Evolutionary conservation across 2,113 vertebrate genomes (phyloP).

Genomic region (Urocolius indicus): DNA sequence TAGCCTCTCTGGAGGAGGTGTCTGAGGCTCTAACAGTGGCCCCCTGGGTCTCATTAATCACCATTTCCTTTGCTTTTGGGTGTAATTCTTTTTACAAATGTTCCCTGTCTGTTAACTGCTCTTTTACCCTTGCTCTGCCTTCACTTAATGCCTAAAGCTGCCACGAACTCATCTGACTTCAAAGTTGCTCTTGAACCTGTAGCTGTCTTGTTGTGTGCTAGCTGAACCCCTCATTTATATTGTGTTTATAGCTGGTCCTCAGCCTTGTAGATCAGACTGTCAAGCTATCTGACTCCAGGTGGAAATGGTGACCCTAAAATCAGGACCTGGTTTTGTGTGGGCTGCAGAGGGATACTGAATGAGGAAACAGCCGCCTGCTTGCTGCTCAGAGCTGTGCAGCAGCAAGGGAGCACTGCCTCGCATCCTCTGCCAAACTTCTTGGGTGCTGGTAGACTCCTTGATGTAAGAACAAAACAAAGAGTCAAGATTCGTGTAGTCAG

Average conservation of each 20-base stretch:
- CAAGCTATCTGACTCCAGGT: background rate
- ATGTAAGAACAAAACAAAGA: background rate
- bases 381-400: background rate
- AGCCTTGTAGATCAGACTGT: background rate
- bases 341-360: background rate
- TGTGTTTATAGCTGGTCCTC: background rate
- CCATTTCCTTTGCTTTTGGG: background rate
- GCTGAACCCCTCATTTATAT: background rate
- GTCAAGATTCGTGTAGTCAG: background rate
- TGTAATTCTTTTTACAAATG: conserved; percentile 19
- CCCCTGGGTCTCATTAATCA: background rate
- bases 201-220: background rate
- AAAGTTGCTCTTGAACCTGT: background rate
- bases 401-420: rapidly evolving
- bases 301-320: background rate
- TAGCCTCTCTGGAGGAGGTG: background rate
- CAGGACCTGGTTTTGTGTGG: background rate
- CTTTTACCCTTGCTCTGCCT: background rate
- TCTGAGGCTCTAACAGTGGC: background rate
- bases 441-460: background rate
- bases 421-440: background rate
- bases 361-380: background rate
- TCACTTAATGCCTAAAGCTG: background rate
- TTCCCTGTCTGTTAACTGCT: background rate
- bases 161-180: background rate